These are phyloP conservation scores for Halictus rubicundus DNA, from an alignment of 1,140 invertebrate genomes.

Conservation along the genomic window DNA sequence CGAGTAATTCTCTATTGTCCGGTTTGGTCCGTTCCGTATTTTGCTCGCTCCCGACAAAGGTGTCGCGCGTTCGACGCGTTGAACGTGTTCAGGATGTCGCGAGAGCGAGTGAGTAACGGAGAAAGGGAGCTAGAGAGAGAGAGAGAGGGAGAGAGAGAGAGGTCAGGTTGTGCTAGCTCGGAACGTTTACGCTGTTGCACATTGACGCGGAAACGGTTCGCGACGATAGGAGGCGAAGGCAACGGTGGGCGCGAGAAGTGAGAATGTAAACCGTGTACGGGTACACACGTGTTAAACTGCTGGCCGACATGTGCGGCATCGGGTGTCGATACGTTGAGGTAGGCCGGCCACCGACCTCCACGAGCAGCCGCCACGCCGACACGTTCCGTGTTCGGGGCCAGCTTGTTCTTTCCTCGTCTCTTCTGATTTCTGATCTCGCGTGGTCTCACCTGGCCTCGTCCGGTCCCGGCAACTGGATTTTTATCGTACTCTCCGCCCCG, in stretches of 20 bases:
- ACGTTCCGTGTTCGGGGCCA: neutral
- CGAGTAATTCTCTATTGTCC: no score
- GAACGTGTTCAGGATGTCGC: no score
- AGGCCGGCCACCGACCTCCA: constrained; percentile 53
- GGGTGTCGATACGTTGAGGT: constrained; percentile 51
- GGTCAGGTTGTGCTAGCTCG: neutral
- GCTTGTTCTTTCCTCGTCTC: neutral
- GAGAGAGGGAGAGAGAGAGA: no score
- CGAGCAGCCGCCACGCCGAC: neutral
- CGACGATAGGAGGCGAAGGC: no score
- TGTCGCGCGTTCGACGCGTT: no score
- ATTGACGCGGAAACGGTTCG: constrained; percentile 32
- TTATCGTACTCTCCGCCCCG: neutral
- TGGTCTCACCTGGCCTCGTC: neutral
- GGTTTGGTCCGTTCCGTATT: no score
- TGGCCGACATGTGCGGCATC: constrained; percentile 46
- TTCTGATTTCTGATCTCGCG: no score
- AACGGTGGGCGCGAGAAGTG: neutral
- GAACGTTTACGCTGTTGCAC: constrained; percentile 17
- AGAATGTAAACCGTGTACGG: constrained; percentile 31
- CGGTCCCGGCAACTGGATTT: neutral
- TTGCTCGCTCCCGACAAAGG: no score
- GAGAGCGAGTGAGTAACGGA: no score
- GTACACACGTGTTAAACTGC: constrained; percentile 45
- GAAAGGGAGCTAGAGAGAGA: no score